Evolutionary conservation across 2,888 invertebrate genomes (phyloP), one percentile per base, ranked within the genome.

Genomic region (Aradus depressus): DNA sequence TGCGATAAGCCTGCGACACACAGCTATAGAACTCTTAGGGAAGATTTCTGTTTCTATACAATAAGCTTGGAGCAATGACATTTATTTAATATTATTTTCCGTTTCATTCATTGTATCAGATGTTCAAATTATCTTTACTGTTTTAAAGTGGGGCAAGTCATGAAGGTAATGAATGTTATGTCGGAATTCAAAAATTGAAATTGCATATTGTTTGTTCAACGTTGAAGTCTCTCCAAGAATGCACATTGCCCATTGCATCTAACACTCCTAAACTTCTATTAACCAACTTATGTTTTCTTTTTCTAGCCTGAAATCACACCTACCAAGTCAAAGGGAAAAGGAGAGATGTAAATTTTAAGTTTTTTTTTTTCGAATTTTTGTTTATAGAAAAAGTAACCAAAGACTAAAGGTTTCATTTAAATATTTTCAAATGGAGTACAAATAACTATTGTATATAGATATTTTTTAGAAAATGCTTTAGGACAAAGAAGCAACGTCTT

Each of bases 371-470:
- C 45, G 50, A 53, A 45, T 53, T 23, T 12, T 45, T 41, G 22
- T 25, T 47, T 47, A n/a, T 45, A 55, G 48, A 39, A 42, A 43
- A 41, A 39, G 37, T 50, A 52, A 57, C 54, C 57, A 57, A 57
- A 57, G 57, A 57, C 54, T 57, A 54, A 57, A 54, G 54, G 52
- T 54, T 57, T 54, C 57, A 57, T 44, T 54, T 44, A 56, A n/a
- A 59, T 54, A 56, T 56, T 59, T 59, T 56, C 55, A 57, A 59
- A 59, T 48, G 43, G 51, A 51, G 53, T 53, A 51, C 53, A 56
- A 48, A 39, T 42, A 10, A 45, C 19, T 38, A 28, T 28, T 28
- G 8, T 28, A 8, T 38, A 21, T n/a, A 38, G 12, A 21, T 38
- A 38, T 38, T 38, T 38, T 21, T 16, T 38, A 18, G 22, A n/a